Base-by-base conservation (phyloP, 2,797 vertebrate genomes). In the Hippoglossus hippoglossus region DNA sequence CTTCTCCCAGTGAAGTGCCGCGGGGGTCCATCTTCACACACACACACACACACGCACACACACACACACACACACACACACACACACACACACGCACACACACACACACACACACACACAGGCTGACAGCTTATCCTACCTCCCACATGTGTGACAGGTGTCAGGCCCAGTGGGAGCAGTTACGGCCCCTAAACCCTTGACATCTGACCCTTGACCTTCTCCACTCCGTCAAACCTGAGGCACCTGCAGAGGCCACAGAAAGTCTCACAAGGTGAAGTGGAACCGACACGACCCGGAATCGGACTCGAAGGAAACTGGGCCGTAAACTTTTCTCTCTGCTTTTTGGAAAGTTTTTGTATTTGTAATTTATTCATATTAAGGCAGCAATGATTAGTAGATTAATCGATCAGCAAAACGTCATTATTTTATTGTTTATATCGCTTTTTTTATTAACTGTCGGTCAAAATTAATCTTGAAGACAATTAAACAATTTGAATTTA, bases 61-160 rank as follows among this genome's bases (percentile, higher is more conserved):
- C 75, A 80, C 68, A 71, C 71, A 75, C 21, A 75, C 4, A 41
- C 55, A 47, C 73, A 75, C 21, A 73, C 4, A 41, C 55, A 49
- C 73, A 73, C 21, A 75, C 3, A 41, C 52, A 46, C 73, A 75
- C 21, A 75, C 3, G 41, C 52, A 46, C 71, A 75, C 21, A 75
- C 3, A 41, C 55, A 46, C 46, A 19, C 44, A 46, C 44, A 18
- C 44, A 46, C 73, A 75, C 21, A 75, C 3, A 34, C 55, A 50
- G 46, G 31, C 86, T 82, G 84, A 87, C 84, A 89, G 85, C 85
- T 90, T 87, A 87, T 81, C 81, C 87, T 88, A 89, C 86, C 93
- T 94, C 94, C 93, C 93, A 94, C 93, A 91, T 93, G 91, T 87
- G 75, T 86, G 91, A 95, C 94, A 95, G 94, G 94, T 95, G 94